phyloP scores from a whole-genome alignment of 2,113 vertebrate genomes.

The Pelodiscus sinensis region DNA sequence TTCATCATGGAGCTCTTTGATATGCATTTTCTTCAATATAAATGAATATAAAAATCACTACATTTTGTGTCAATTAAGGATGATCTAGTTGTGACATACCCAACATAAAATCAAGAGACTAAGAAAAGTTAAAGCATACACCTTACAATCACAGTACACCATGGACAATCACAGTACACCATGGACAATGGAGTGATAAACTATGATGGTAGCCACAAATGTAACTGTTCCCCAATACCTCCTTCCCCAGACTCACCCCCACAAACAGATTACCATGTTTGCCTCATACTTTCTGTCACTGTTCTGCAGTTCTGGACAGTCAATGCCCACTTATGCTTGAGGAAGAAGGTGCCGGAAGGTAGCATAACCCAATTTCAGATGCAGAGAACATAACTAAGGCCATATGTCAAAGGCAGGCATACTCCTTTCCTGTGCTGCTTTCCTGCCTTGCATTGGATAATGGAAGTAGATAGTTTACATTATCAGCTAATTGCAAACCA shows the following conservation, averaged over 20 bases:
- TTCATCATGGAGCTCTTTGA: fast-evolving
- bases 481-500: not conserved
- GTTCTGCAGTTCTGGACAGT: not conserved
- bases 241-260: not conserved
- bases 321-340: not conserved
- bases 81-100: not conserved
- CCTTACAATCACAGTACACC: not conserved
- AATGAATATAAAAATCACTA: not conserved
- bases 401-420: not conserved
- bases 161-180: not conserved
- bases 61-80: not conserved
- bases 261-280: not conserved
- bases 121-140: not conserved
- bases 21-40: not conserved
- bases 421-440: not conserved
- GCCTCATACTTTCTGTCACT: not conserved
- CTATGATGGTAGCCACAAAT: not conserved
- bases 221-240: fast-evolving
- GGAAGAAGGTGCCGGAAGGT: fast-evolving
- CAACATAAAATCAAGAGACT: not conserved
- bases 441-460: not conserved
- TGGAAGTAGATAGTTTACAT: not conserved
- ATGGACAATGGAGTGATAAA: not conserved
- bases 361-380: not conserved
- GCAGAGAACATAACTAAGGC: not conserved